Evolutionary conservation across 2,113 vertebrate species (phyloP).

Genomic region (Butorides virescens): DNA sequence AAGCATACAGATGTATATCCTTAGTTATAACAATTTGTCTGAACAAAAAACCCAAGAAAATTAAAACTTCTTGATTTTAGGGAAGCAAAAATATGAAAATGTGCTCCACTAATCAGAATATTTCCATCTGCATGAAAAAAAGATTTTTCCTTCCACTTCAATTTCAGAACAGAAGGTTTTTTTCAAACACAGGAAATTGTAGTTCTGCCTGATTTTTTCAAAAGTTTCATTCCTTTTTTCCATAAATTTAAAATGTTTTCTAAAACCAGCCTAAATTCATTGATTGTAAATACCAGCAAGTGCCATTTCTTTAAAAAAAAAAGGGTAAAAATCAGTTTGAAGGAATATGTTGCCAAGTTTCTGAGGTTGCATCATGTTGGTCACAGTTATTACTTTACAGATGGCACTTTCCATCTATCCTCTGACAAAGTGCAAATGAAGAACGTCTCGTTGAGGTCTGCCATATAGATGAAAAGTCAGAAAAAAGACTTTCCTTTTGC

Average conservation of each 20-base stretch:
- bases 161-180: not conserved
- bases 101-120: not conserved
- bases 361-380: not conserved
- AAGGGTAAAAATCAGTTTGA: fast-evolving
- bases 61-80: not conserved
- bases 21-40: not conserved
- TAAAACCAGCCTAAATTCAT: not conserved
- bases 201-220: not conserved
- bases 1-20: not conserved
- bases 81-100: not conserved
- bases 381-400: conserved; percentile 21
- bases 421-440: conserved; percentile 17
- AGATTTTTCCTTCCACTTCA: fast-evolving
- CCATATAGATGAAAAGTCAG: not conserved
- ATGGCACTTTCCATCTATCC: conserved; percentile 15
- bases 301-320: not conserved
- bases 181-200: not conserved
- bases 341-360: not conserved
- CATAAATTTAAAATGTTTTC: not conserved
- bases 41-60: not conserved
- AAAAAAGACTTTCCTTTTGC: not conserved
- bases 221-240: not conserved
- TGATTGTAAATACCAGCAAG: not conserved
- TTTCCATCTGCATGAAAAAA: not conserved
- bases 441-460: not conserved